Conservation (phyloP, 2,113 vertebrate species). For the Cheilinus undulatus region DNA sequence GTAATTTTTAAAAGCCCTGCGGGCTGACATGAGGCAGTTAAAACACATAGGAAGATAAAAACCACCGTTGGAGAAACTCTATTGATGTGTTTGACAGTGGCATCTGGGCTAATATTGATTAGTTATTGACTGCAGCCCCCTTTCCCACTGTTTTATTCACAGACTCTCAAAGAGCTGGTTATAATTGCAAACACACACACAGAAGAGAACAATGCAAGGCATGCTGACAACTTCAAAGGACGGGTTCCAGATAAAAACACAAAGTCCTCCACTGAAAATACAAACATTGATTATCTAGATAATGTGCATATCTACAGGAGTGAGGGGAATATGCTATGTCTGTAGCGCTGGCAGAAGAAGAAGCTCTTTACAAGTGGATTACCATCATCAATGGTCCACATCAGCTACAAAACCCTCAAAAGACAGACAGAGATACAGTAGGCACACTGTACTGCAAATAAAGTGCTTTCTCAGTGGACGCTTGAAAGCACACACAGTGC, state of each 20-base stretch:
- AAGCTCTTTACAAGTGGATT: constrained; percentile 1
- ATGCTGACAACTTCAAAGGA: constrained; percentile 44
- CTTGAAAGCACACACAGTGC: constrained; percentile 73
- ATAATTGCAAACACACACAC: constrained; percentile 52
- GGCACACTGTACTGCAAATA: constrained; percentile 40
- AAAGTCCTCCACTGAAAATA: constrained; percentile 30
- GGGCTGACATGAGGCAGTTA: constrained; percentile 70
- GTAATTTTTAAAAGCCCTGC: constrained; percentile 55
- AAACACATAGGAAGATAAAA: constrained; percentile 64
- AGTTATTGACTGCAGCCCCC: constrained; percentile 69
- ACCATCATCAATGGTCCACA: constrained; percentile 27
- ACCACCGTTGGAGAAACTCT: constrained; percentile 63
- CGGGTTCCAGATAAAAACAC: constrained; percentile 32
- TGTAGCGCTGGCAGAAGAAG: constrained; percentile 2
- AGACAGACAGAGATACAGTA: constrained; percentile 57
- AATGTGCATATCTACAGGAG: constrained; percentile 14
- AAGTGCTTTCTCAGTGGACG: constrained; percentile 53
- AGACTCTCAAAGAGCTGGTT: constrained; percentile 46
- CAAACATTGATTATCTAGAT: constrained; percentile 40
- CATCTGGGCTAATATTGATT: constrained; percentile 82
- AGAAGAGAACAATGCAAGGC: constrained; percentile 51
- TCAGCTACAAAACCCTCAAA: constrained; percentile 37
- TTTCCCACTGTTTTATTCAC: constrained; percentile 41
- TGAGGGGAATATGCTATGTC: constrained; percentile 10
- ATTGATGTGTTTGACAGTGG: constrained; percentile 81